Evolutionary conservation across 2,888 invertebrate genomes (phyloP).

Genomic region (Protonemura montana): DNA sequence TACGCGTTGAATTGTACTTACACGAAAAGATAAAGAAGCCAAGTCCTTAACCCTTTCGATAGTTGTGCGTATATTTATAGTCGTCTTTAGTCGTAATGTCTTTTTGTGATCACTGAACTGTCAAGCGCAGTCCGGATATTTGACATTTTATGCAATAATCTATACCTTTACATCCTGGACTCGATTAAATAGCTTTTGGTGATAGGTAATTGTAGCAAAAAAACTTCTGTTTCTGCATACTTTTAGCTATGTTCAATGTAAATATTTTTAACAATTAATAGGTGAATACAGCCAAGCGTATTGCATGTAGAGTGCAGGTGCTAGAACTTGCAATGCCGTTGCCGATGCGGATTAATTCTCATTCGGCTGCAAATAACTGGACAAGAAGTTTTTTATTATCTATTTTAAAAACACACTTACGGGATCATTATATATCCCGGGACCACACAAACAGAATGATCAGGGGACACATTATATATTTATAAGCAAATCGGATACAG

Average conservation of each 20-base stretch:
- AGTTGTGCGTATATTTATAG: background rate
- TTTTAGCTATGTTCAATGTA: background rate
- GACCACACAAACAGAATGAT: background rate
- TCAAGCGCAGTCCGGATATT: background rate
- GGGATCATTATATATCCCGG: background rate
- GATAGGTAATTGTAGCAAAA: background rate
- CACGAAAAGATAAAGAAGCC: background rate
- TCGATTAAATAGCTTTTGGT: background rate
- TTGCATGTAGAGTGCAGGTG: background rate
- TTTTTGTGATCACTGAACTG: conserved; percentile 4
- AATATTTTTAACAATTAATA: background rate
- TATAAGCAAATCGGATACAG: background rate
- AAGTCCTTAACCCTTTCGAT: background rate
- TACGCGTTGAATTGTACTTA: background rate
- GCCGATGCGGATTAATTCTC: background rate
- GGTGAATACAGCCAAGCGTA: background rate
- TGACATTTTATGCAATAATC: conserved; percentile 3
- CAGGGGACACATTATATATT: background rate
- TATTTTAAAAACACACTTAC: background rate
- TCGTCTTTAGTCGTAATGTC: background rate
- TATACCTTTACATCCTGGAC: background rate
- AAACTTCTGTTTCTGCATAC: background rate
- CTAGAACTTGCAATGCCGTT: background rate
- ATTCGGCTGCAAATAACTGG: background rate
- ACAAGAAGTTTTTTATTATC: background rate